A percentile compares a stretch with the other conserved stretches of the same genome.
Conservation (phyloP, 2,113 vertebrate species). For the Turnix velox region DNA sequence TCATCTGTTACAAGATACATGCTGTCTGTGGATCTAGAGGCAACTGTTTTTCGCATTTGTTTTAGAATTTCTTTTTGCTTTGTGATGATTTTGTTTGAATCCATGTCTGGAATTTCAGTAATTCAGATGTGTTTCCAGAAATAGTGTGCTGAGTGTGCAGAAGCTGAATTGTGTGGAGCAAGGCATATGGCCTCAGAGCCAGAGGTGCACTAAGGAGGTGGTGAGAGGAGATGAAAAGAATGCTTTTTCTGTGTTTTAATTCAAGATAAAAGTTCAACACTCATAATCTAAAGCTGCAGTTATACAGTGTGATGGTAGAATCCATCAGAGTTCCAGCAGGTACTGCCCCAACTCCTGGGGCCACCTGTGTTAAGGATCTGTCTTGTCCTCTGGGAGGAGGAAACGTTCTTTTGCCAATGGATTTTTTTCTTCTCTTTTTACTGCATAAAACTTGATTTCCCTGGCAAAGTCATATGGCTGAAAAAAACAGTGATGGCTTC, state of each 20-base stretch:
- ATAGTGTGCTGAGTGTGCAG: rapidly evolving
- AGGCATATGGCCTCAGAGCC: neutral
- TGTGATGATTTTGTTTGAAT: neutral
- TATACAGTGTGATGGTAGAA: rapidly evolving
- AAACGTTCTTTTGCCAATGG: neutral
- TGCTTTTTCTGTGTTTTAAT: neutral
- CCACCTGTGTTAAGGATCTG: neutral
- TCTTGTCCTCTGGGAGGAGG: neutral
- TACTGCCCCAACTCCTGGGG: neutral
- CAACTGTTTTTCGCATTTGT: neutral
- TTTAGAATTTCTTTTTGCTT: neutral
- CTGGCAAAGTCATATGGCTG: neutral
- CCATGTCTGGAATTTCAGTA: neutral
- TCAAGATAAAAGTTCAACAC: neutral
- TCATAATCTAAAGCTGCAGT: rapidly evolving
- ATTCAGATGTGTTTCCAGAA: neutral
- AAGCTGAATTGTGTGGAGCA: rapidly evolving
- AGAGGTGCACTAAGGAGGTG: neutral
- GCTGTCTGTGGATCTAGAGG: neutral
- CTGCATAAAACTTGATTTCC: neutral
- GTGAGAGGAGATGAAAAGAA: neutral
- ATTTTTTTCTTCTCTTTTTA: neutral
- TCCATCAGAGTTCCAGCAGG: neutral
- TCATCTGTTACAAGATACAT: neutral
- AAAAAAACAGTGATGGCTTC: neutral